Percentiles rank a stretch among this genome's conserved stretches.
Evolutionary conservation across 2,797 vertebrate genomes (phyloP).

Genomic region (Poecilia picta): DNA sequence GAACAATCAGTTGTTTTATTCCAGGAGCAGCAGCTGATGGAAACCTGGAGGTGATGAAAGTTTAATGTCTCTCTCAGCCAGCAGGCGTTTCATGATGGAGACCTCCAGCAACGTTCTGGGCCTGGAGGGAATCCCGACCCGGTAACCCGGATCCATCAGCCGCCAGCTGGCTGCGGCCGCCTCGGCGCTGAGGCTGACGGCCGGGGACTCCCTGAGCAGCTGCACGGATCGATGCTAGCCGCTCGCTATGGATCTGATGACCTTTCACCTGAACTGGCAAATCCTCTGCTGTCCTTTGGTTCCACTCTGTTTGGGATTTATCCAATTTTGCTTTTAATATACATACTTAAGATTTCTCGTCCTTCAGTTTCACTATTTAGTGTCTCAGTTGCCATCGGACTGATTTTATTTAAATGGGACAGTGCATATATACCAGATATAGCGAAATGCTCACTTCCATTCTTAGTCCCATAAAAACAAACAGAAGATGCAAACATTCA

Average conservation of each 20-base stretch:
- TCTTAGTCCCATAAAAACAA: no score
- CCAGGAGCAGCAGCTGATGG: neutral
- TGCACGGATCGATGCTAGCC: conserved; percentile 41
- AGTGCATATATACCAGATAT: no score
- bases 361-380: neutral
- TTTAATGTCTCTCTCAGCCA: conserved; percentile 45
- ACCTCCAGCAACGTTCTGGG: conserved; percentile 47
- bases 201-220: conserved; percentile 29
- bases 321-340: neutral
- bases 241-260: conserved; percentile 42
- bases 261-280: conserved; percentile 45
- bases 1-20: no score
- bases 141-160: conserved; percentile 25
- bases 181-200: conserved; percentile 30
- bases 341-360: neutral
- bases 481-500: no score
- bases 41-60: conserved; percentile 46
- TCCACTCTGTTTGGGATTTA: neutral
- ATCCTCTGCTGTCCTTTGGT: conserved; percentile 9
- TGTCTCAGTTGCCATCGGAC: no score
- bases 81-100: conserved; percentile 45
- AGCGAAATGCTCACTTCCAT: no score
- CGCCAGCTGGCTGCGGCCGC: conserved; percentile 43
- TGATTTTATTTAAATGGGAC: no score
- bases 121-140: conserved; percentile 13